Evolutionary conservation across 2,797 vertebrate species (phyloP).

Genomic region (Gymnoscopelus braueri): DNA sequence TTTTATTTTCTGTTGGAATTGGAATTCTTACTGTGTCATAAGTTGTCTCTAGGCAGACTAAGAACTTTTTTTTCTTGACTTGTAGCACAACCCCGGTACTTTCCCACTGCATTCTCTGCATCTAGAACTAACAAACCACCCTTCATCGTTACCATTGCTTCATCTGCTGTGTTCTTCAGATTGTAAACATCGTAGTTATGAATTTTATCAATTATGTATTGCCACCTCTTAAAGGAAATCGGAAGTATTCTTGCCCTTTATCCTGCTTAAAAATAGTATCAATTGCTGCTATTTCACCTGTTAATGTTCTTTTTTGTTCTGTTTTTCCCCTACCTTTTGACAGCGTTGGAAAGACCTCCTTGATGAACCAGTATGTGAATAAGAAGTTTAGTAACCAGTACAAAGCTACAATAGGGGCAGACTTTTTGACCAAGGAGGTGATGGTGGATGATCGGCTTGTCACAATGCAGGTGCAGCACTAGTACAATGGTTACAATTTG

Average conservation of each 20-base stretch:
- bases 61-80: neutral
- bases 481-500: neutral
- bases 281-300: neutral
- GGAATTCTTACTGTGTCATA: conserved; percentile 1
- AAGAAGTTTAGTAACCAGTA: conserved; percentile 97
- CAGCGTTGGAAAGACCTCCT: conserved; percentile 92
- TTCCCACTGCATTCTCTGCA: neutral
- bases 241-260: too few species aligned
- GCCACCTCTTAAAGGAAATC: neutral
- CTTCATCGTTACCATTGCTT: conserved; percentile 1
- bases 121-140: neutral
- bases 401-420: conserved; percentile 94
- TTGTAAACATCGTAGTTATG: neutral
- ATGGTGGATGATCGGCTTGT: conserved; percentile 95
- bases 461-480: conserved; percentile 89
- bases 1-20: conserved; percentile 32
- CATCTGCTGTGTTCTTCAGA: neutral
- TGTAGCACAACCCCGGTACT: too few species aligned
- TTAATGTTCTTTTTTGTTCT: conserved; percentile 11
- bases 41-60: conserved; percentile 48
- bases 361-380: conserved; percentile 97
- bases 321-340: conserved; percentile 14
- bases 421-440: conserved; percentile 94
- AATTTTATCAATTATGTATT: neutral
- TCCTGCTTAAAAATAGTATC: neutral